Base-by-base conservation (phyloP, 1,140 invertebrate genomes). In the Aleiodes sp. region DNA sequence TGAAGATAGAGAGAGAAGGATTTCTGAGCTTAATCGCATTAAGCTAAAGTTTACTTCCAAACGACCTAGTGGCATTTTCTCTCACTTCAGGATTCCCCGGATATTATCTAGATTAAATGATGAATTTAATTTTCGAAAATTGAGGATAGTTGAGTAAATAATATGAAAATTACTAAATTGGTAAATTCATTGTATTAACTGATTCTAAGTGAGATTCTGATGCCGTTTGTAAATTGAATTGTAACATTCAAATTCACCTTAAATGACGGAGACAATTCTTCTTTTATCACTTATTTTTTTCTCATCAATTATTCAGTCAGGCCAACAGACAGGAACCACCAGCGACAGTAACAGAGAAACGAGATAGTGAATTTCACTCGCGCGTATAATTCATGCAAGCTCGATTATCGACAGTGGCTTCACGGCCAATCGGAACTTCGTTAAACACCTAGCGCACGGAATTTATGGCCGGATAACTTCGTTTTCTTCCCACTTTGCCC, bases 391-490 rank as follows among this genome's bases (percentile, higher is more conserved):
- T 56, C 73, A 75, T 76, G 71, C 68, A 75, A 73, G 73, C 65
- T 72, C 73, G 75, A 78, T 78, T 77, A 78, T 77, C 74, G 73
- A 75, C 73, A 73, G 70, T 70, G 63, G 62, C 70, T 73, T 68
- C 70, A 72, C 66, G 70, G 56, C 52, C 66, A 70, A 52, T 56
- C 60, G 63, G 60, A 70, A 70, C 68, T 70, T 70, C 68, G 68
- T 70, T 70, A 70, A 62, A 63, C 63, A 62, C 41, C 63, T n/a
- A 46, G 63, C 68, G 68, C 60, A 35, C 46, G 21, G 63, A 70
- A 70, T 70, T 70, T 70, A 70, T 70, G 68, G 46, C 61, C 68
- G 33, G 61, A 64, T 70, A 70, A 70, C 68, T 70, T 70, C 61
- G 61, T 70, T 70, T 63, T 61, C 59, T 61, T 61, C 59, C 28